Evolutionary conservation across 1,140 invertebrate species (phyloP), one percentile per base, ranked within the genome.

Genomic region (Wiebesia pumilae): DNA sequence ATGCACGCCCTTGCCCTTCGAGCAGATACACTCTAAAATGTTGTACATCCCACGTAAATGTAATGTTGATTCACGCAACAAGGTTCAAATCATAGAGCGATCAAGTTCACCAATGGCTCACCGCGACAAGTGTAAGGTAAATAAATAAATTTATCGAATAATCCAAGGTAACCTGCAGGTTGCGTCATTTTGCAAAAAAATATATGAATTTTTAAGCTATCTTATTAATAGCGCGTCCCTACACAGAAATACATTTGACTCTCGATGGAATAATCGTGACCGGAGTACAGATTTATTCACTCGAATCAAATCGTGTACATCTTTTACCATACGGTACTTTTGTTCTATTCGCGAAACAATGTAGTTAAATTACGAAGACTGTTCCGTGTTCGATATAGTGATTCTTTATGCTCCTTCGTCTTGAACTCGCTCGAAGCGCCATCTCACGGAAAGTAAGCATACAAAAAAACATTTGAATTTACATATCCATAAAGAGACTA

Each of bases 241-340:
- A 24, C 6, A 9, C 38, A 21, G 12, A 79, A 2, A 33, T 0
- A 65, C 54, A 62, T 33, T 58, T 35, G 3, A 21, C 12, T 79
- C n/a, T 24, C 43, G 3, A 21, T 9, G 9, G 16, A 33, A 54
- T 12, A 79, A 30, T 35, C n/a, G 43, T 10, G 14, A 75, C 0
- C 71, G 6, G 0, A 75, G 14, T n/a, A n/a, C 0, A 14, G 14
- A 21, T 19, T 54, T 35, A 33, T 78, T 24, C 24, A 35, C 24
- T 4, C 24, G 27, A 83, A 75, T 77, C 71, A 77, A 83, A 51
- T 65, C n/a, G 65, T 38, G 79, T 54, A 81, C 79, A 81, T 73
- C 65, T 73, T 86, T 86, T 54, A 30, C 84, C 84, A 86, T 86
- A 86, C 84, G 84, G 84, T 86, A 86, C 69, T 86, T 43, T n/a